Evolutionary conservation across 2,113 vertebrate genomes (phyloP), one percentile per base, ranked within the genome.

Genomic region (Microcebus ravelobensis): DNA sequence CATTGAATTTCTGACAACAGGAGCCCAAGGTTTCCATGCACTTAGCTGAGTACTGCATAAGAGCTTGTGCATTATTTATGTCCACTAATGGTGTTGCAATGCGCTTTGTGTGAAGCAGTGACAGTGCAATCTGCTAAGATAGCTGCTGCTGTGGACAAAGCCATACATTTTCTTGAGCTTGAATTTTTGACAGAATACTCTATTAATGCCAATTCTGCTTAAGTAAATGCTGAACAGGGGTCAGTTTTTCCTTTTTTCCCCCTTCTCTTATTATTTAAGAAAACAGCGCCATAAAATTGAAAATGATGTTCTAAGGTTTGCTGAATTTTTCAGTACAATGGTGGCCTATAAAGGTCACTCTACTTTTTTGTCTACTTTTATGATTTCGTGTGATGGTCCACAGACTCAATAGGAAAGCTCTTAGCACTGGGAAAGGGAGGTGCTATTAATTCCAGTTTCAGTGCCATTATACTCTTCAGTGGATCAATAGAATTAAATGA

Each of bases 61-160:
- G 98, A 98, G 98, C 98, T 98, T 98, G 98, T 99, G 99, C 99
- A 99, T 99, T 99, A 99, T 99, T 99, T 99, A 99, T 99, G 99
- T 98, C 98, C 99, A 98, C 99, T 99, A 99, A 99, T 99, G 99
- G 99, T 98, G 99, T 99, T 98, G 99, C 99, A 99, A 99, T 99
- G 99, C 98, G 99, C 98, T 98, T 98, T 99, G 99, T 99, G 99
- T 99, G 99, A 99, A 99, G 99, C 99, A 98, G 99, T 99, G 99
- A 98, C 99, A 99, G 98, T 98, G 99, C 99, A 99, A 99, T 99
- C 99, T 98, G 98, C 99, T 99, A 99, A 99, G 99, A 99, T 99
- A 99, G 99, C 99, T 98, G 98, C 98, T 98, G 99, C 99, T 99
- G 99, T 99, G 99, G 99, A 99, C 99, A 99, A 99, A 99, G 99